Percentiles rank a stretch among this genome's conserved stretches.
These are phyloP conservation scores for Desoria tigrina DNA, from an alignment of 2,888 invertebrate species.

Conservation along the genomic window DNA sequence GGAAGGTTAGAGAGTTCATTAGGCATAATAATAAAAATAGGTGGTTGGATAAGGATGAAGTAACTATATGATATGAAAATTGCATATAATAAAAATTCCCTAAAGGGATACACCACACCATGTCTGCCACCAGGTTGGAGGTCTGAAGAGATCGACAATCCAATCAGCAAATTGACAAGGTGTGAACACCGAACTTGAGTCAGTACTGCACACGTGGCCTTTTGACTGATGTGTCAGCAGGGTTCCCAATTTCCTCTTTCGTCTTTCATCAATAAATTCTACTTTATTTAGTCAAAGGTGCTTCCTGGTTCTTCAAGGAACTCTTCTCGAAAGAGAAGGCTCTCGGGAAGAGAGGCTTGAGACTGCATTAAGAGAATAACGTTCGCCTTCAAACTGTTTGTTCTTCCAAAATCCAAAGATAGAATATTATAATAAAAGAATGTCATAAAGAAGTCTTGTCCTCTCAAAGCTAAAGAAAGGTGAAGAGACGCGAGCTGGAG, in stretches of 20 bases:
- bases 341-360: too few relatives aligned
- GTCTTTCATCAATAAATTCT: conserved; percentile 7
- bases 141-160: conserved; percentile 15
- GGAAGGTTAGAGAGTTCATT: too few relatives aligned
- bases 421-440: conserved; percentile 12
- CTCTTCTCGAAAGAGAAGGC: conserved; percentile 7
- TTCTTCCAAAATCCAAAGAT: conserved; percentile 6
- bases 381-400: too few relatives aligned
- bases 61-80: too few relatives aligned
- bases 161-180: conserved; percentile 32
- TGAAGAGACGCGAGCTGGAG: too few relatives aligned
- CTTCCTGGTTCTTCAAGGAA: background rate
- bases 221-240: conserved; percentile 35
- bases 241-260: conserved; percentile 26
- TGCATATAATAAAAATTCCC: too few relatives aligned
- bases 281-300: conserved; percentile 5
- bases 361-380: too few relatives aligned
- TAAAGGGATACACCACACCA: too few relatives aligned
- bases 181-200: conserved; percentile 32
- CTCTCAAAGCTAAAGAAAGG: background rate
- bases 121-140: conserved; percentile 11
- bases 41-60: too few relatives aligned
- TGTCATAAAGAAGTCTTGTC: conserved; percentile 11
- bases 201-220: conserved; percentile 32
- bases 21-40: too few relatives aligned